These are phyloP conservation scores for Marcusenius ussheri DNA, from an alignment of 2,113 vertebrate species.

Conservation along the genomic window DNA sequence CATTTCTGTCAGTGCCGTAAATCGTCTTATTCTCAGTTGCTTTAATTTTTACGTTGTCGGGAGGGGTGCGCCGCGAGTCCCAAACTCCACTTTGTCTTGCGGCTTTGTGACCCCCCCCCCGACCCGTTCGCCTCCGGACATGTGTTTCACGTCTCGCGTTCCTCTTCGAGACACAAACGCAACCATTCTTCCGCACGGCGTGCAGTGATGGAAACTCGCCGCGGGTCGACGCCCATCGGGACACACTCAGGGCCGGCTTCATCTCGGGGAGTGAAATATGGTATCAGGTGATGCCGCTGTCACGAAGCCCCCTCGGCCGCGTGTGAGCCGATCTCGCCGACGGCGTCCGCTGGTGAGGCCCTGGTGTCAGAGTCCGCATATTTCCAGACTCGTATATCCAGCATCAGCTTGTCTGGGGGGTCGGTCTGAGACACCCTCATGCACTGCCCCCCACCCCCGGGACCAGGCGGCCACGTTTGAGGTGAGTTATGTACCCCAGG, in stretches of 20 bases:
- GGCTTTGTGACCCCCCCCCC: not conserved
- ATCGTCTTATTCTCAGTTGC: not conserved
- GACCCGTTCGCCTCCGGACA: not conserved
- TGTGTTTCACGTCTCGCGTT: not conserved
- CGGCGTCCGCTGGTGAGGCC: not conserved
- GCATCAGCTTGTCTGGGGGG: not conserved
- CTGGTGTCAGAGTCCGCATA: not conserved
- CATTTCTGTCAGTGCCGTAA: not conserved
- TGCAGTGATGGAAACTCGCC: not conserved
- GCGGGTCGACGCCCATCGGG: not conserved
- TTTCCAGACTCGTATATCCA: constrained; percentile 40
- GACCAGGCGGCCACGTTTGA: not conserved
- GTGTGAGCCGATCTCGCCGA: not conserved
- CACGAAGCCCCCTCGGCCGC: not conserved
- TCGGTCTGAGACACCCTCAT: not conserved
- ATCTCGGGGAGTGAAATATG: not conserved
- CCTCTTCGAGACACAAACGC: not conserved
- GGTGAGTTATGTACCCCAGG: constrained; percentile 2
- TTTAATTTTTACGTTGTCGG: not conserved
- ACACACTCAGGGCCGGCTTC: not conserved
- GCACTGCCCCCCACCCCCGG: not conserved
- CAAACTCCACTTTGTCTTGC: not conserved
- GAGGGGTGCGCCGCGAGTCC: not conserved
- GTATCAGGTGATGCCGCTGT: not conserved
- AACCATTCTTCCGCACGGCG: not conserved